These are phyloP conservation scores for Tachysurus vachellii DNA, from an alignment of 2,113 vertebrate genomes.

Conservation along the genomic window DNA sequence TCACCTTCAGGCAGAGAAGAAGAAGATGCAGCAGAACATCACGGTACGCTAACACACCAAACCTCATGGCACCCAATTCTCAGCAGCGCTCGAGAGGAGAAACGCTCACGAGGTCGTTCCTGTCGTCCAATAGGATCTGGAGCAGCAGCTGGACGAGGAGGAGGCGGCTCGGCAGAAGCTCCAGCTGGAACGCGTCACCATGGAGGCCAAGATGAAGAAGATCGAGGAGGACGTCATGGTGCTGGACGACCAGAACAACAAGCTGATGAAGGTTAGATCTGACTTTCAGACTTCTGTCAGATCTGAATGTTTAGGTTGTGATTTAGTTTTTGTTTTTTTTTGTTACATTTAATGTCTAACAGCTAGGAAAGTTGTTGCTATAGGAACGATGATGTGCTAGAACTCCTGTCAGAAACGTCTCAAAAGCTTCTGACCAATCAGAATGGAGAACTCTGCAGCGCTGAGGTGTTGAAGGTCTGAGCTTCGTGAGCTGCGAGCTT, in stretches of 20 bases:
- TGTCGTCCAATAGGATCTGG: constrained; percentile 80
- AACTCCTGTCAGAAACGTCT: too few relatives aligned
- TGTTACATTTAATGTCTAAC: background rate
- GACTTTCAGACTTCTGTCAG: background rate
- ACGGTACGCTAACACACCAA: constrained; percentile 66
- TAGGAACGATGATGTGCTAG: background rate
- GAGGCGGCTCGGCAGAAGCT: constrained; percentile 94
- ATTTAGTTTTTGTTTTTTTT: too few relatives aligned
- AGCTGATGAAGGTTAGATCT: constrained; percentile 83
- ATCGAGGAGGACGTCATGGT: constrained; percentile 91
- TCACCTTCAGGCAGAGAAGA: constrained; percentile 84
- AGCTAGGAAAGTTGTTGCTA: background rate
- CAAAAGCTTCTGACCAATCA: background rate
- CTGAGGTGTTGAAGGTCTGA: too few relatives aligned
- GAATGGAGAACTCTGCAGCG: background rate
- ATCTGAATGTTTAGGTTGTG: too few relatives aligned
- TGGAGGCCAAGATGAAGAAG: constrained; percentile 94
- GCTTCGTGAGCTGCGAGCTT: background rate
- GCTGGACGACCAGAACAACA: constrained; percentile 92
- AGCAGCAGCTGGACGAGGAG: constrained; percentile 96
- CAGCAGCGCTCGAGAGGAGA: background rate
- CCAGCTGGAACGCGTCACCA: constrained; percentile 94
- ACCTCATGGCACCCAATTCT: background rate
- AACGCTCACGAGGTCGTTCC: background rate
- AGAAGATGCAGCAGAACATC: constrained; percentile 98